Evolutionary conservation across 2,888 invertebrate species (phyloP).

Genomic region (Spisula solida): DNA sequence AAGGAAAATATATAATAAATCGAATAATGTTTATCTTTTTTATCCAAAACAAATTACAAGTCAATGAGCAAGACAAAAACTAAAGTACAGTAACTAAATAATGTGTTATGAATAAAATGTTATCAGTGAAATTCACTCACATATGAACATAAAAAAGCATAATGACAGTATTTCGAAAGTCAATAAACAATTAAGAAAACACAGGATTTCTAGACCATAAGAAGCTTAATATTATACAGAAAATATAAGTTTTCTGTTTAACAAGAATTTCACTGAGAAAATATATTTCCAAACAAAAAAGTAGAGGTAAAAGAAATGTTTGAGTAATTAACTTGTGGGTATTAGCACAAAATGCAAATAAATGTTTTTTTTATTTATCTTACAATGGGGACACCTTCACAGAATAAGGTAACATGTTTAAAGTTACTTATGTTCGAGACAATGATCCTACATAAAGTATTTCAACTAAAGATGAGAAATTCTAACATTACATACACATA

Average conservation of each 20-base stretch:
- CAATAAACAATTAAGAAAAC: not conserved
- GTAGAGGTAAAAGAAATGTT: too few species aligned
- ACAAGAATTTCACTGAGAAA: too few species aligned
- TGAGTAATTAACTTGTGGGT: too few species aligned
- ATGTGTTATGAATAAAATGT: conserved; percentile 12
- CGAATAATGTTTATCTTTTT: conserved; percentile 26
- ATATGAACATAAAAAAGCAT: not conserved
- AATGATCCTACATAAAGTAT: not conserved
- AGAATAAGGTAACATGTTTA: not conserved
- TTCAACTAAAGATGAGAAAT: not conserved
- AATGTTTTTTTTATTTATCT: not conserved
- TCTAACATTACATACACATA: not conserved
- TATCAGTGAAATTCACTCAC: not conserved
- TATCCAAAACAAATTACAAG: conserved; percentile 60
- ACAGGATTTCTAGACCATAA: not conserved
- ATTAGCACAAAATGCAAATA: not conserved
- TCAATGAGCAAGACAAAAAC: conserved; percentile 50
- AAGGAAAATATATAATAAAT: not conserved
- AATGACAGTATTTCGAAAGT: not conserved
- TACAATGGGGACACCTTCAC: not conserved
- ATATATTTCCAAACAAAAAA: too few species aligned
- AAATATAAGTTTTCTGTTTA: too few species aligned
- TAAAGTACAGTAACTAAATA: conserved; percentile 28
- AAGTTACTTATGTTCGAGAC: not conserved
- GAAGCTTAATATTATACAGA: not conserved